phyloP scores from a whole-genome alignment of 2,888 invertebrate species.

The Erebia ligea region DNA sequence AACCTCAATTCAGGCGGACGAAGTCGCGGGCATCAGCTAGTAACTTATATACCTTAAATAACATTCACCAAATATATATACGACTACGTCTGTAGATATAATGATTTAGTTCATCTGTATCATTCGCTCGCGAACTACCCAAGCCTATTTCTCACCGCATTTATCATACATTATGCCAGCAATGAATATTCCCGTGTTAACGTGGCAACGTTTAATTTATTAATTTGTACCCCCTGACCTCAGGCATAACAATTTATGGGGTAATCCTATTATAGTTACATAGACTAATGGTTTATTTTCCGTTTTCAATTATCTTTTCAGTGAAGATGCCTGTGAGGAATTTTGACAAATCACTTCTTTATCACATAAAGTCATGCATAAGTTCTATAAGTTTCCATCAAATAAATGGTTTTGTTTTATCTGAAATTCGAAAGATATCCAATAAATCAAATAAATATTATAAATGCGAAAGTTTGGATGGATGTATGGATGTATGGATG shows the following conservation, averaged over 20 bases:
- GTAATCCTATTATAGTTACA: conserved; percentile 27
- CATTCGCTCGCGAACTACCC: not conserved
- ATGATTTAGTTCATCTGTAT: conserved; percentile 12
- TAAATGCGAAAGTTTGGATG: no score
- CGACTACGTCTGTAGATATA: not conserved
- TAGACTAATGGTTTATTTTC: conserved; percentile 26
- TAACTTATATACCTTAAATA: no score
- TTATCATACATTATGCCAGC: conserved; percentile 72
- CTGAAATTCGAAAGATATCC: no score
- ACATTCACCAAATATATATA: no score
- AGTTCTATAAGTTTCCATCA: no score
- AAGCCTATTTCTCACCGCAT: conserved; percentile 63
- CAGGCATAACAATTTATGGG: conserved; percentile 58
- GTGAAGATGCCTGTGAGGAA: conserved; percentile 14
- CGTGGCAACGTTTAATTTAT: conserved; percentile 69
- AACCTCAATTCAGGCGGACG: no score
- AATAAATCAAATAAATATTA: no score
- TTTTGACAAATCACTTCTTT: conserved; percentile 17
- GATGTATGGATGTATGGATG: no score
- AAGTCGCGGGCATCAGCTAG: no score
- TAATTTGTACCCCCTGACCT: conserved; percentile 67
- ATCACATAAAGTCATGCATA: no score
- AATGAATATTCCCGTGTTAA: conserved; percentile 78
- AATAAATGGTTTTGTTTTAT: no score
- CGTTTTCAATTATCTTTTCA: conserved; percentile 27